Base-by-base conservation (phyloP, 1,140 invertebrate genomes). In the Drosophila athabasca region DNA sequence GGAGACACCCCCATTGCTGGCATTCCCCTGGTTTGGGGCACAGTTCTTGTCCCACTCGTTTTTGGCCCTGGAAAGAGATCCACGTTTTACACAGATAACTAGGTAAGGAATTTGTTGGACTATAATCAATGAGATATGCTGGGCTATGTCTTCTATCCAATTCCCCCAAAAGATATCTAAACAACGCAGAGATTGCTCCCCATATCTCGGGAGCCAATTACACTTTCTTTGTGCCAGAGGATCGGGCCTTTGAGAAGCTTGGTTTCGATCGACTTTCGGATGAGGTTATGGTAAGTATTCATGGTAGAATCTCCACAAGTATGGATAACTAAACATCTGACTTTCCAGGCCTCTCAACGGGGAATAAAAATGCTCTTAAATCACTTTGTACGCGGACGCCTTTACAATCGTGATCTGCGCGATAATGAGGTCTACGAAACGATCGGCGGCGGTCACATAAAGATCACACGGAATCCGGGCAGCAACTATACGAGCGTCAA, bases 21-120 rank as follows among this genome's bases (percentile, higher is more conserved):
- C 94, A 3, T 94, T 94, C 65, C 94, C 94, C 2, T 94, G 94
- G 94, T 94, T 94, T 74, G 93, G 93, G 44, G 94, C 94, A 8
- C 94, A 94, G 68, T 94, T 94, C 78, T 82, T 94, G 31, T 94
- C 94, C 6, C 94, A 94, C 72, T 93, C 94, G 2, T 94, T 94
- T 80, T 81, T 94, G 62, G 93, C 93, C 6, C 78, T 94, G n/a
- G 94, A 94, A 77, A 84, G 92, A 50, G 93, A 93, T 83, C 90
- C 90, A 17, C 43, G 93, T 67, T 94, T 94, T 76, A 91, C 93
- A 5, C 93, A 94, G 82, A 92, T 94, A 45, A 93, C 93, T 26
- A 91, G 91, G 91, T 91, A 55, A 54, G 51, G 51, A 1, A 6
- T 17, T 51, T 41, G 6, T n/a, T 1, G 1, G 6, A n/a, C 8